A percentile compares a stretch with the other conserved stretches of the same genome.
Evolutionary conservation across 2,797 vertebrate species (phyloP).

Genomic region (Nannoperca australis): DNA sequence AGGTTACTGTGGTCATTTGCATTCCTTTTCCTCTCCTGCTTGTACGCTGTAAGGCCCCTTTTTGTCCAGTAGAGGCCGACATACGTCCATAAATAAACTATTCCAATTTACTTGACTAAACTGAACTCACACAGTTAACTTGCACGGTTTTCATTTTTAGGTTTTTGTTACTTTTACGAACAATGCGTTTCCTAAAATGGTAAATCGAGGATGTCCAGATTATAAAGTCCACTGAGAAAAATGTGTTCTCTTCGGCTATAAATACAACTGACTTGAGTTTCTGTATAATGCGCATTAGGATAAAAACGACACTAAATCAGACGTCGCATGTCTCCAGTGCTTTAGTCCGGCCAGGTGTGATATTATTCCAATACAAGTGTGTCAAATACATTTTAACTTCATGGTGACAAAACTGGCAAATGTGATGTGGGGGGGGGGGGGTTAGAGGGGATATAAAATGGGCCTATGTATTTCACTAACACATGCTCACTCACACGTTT

Average conservation of each 20-base stretch:
- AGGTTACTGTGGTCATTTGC: neutral
- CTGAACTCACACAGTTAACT: neutral
- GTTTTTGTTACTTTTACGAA: neutral
- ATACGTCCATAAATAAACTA: neutral
- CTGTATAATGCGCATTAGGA: no score
- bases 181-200: neutral
- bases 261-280: neutral
- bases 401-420: neutral
- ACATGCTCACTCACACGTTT: neutral
- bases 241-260: no score
- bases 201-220: neutral
- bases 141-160: neutral
- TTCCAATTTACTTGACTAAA: neutral
- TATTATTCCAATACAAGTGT: no score
- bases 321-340: no score
- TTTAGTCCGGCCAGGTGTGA: neutral
- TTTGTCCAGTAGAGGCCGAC: constrained; percentile 59
- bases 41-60: neutral
- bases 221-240: neutral
- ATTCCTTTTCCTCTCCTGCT: neutral
- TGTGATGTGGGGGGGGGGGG: no score
- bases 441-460: neutral
- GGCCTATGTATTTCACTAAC: no score
- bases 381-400: neutral
- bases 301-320: no score